These are phyloP conservation scores for Glossosoma conforme DNA, from an alignment of 1,140 invertebrate species.

Conservation along the genomic window DNA sequence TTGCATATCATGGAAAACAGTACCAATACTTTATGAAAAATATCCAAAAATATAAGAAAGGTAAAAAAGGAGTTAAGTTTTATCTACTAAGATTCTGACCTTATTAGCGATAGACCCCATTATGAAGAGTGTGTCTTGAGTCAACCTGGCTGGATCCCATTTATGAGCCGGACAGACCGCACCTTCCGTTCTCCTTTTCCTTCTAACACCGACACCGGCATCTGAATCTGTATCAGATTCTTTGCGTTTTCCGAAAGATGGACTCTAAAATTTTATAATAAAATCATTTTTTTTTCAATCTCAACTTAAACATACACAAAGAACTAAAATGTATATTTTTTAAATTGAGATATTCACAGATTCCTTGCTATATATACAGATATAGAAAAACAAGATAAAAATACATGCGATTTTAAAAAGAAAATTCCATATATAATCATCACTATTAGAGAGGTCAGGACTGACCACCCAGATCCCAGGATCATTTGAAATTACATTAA, in stretches of 20 bases:
- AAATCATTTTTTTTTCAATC: too few relatives aligned
- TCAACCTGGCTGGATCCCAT: conserved; percentile 70
- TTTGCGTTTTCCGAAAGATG: conserved; percentile 55
- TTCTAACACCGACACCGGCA: conserved; percentile 39
- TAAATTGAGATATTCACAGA: too few relatives aligned
- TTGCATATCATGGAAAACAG: too few relatives aligned
- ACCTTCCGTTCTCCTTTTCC: conserved; percentile 39
- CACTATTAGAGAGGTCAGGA: too few relatives aligned
- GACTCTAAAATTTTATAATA: conserved; percentile 47
- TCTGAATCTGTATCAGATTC: conserved; percentile 59
- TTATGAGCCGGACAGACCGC: conserved; percentile 45
- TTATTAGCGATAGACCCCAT: conserved; percentile 74
- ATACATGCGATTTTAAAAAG: not conserved
- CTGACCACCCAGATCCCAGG: too few relatives aligned
- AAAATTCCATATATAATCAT: too few relatives aligned
- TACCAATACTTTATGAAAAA: too few relatives aligned
- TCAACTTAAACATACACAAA: too few relatives aligned
- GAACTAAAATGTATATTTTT: too few relatives aligned
- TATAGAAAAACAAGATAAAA: not conserved
- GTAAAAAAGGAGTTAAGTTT: not conserved
- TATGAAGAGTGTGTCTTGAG: conserved; percentile 66
- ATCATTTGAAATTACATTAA: too few relatives aligned
- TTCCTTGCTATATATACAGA: too few relatives aligned
- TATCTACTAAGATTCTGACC: too few relatives aligned
- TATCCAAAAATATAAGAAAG: not conserved